A percentile compares a stretch with the other conserved stretches of the same genome.
phyloP scores from a whole-genome alignment of 2,888 invertebrate genomes.

The Bembecia ichneumoniformis region DNA sequence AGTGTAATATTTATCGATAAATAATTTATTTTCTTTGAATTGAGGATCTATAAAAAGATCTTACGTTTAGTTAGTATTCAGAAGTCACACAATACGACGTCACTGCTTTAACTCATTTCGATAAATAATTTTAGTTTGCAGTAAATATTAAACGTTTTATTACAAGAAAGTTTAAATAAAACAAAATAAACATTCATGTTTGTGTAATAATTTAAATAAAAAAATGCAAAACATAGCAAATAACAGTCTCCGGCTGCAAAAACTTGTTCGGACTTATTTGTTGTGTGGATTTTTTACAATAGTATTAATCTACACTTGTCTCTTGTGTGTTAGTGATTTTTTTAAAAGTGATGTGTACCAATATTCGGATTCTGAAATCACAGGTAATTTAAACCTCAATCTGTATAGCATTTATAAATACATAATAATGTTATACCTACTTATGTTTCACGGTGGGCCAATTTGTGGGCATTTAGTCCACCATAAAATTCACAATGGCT shows the following conservation, averaged over 20 bases:
- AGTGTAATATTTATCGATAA: slow-evolving; percentile 44
- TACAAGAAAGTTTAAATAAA: no score
- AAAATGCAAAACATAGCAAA: neutral
- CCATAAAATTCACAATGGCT: no score
- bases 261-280: no score
- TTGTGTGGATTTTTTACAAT: neutral
- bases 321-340: neutral
- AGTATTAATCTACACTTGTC: neutral
- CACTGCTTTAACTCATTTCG: neutral
- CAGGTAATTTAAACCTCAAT: neutral
- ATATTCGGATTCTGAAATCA: neutral
- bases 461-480: no score
- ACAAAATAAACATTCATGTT: no score
- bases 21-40: slow-evolving; percentile 27
- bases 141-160: slow-evolving; percentile 42
- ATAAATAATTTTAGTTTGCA: slow-evolving; percentile 41
- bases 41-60: no score
- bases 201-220: neutral
- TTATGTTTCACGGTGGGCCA: no score
- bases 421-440: no score
- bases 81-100: slow-evolving; percentile 7
- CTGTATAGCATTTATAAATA: no score
- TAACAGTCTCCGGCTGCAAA: no score
- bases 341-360: neutral
- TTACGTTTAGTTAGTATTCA: no score